Conservation (phyloP, 1,140 invertebrate species). For the Magallana ariakensis region DNA sequence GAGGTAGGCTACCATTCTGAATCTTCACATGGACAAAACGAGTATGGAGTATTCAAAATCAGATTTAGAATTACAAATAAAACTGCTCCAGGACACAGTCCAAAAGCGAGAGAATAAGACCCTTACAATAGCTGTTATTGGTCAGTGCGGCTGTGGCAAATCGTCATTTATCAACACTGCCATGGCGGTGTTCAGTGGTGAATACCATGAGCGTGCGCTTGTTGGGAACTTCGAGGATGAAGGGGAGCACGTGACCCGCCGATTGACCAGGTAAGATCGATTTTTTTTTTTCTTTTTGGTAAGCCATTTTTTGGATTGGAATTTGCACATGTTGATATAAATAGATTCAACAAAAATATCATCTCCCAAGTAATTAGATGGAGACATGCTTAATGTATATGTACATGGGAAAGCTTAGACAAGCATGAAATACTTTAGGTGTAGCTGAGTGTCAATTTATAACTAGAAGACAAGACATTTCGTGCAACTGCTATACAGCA, state of each 20-base stretch:
- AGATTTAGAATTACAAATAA: conserved; percentile 15
- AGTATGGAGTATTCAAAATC: not conserved
- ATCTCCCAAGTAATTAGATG: no score
- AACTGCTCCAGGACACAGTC: not conserved
- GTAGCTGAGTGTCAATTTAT: no score
- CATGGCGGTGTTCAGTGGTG: conserved; percentile 8
- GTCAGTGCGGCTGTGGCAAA: conserved; percentile 2
- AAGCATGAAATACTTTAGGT: no score
- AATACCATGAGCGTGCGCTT: conserved; percentile 21
- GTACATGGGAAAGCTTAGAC: no score
- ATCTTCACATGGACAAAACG: not conserved
- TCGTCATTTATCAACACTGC: not conserved
- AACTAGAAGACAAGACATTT: no score
- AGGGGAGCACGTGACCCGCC: not conserved
- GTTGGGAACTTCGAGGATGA: not conserved
- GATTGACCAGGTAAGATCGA: not conserved
- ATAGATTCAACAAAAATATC: no score
- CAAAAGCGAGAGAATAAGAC: not conserved
- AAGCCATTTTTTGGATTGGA: no score
- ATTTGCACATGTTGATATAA: no score
- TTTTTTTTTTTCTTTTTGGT: no score
- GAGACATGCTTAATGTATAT: no score
- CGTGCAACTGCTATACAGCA: no score
- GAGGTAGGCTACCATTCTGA: not conserved
- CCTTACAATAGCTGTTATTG: not conserved